A percentile compares a stretch with the other conserved stretches of the same genome.
These are phyloP conservation scores for Holacanthella duospinosa DNA, from an alignment of 2,888 invertebrate species.

Conservation along the genomic window DNA sequence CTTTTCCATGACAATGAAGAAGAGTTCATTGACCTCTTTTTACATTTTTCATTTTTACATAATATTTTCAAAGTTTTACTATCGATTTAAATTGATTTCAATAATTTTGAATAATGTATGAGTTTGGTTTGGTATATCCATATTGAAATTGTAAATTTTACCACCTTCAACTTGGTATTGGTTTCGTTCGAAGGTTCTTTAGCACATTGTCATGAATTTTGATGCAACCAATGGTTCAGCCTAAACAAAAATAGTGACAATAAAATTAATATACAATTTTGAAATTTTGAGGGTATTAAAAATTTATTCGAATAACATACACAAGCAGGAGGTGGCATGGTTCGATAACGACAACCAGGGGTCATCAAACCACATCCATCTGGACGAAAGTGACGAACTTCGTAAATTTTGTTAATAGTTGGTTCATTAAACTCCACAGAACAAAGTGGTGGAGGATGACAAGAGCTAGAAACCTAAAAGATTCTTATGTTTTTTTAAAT, in stretches of 20 bases:
- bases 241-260: neutral
- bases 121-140: neutral
- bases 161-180: too few species aligned
- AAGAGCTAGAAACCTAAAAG: too few species aligned
- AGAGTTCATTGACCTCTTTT: neutral
- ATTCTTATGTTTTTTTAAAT: too few species aligned
- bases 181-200: neutral
- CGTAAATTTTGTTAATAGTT: neutral
- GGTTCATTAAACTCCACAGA: neutral
- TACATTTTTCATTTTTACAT: neutral
- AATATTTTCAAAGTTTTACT: too few species aligned
- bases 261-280: neutral
- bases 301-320: neutral
- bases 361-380: neutral
- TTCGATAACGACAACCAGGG: neutral
- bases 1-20: neutral
- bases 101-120: too few species aligned
- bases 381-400: neutral
- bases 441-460: neutral
- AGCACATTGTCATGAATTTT: constrained; percentile 4
- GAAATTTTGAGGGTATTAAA: neutral
- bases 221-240: neutral
- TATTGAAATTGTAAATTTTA: neutral
- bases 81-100: too few species aligned
- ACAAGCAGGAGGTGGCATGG: neutral